Evolutionary conservation across 2,888 invertebrate species (phyloP).

Genomic region (Xestia sexstrigata): DNA sequence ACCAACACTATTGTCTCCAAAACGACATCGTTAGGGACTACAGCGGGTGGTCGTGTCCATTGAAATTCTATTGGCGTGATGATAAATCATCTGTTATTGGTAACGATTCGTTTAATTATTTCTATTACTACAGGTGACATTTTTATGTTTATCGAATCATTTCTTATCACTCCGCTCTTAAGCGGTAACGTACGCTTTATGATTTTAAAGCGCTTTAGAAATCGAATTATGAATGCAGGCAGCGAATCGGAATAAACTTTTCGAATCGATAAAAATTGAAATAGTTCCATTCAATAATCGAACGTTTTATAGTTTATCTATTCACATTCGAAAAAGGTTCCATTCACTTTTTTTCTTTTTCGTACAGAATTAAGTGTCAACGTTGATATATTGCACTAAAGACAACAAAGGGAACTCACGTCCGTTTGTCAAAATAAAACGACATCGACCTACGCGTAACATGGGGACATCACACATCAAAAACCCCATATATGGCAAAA

Average conservation of each 20-base stretch:
- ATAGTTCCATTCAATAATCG: constrained; percentile 52
- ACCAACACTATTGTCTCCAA: constrained; percentile 85
- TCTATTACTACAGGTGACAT: constrained; percentile 74
- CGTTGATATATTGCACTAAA: constrained; percentile 85
- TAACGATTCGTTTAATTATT: constrained; percentile 82
- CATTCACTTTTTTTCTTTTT: constrained; percentile 77
- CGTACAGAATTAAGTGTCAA: constrained; percentile 80
- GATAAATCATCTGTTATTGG: constrained; percentile 85
- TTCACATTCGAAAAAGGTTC: constrained; percentile 70
- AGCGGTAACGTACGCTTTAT: constrained; percentile 47
- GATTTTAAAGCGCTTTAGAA: constrained; percentile 48
- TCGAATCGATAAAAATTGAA: constrained; percentile 57
- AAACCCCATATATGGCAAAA: constrained; percentile 69
- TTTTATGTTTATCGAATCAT: constrained; percentile 72
- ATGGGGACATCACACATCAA: constrained; percentile 77
- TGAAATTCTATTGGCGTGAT: constrained; percentile 87
- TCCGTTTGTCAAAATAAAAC: constrained; percentile 88
- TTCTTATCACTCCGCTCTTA: constrained; percentile 41
- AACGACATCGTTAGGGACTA: constrained; percentile 89
- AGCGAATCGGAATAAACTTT: constrained; percentile 27
- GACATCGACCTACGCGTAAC: constrained; percentile 84
- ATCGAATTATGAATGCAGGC: constrained; percentile 46
- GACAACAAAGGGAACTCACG: constrained; percentile 85
- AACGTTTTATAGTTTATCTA: constrained; percentile 70
- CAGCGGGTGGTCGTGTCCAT: constrained; percentile 88